Conservation (phyloP, 2,888 invertebrate genomes). For the Lacanobia oleracea region DNA sequence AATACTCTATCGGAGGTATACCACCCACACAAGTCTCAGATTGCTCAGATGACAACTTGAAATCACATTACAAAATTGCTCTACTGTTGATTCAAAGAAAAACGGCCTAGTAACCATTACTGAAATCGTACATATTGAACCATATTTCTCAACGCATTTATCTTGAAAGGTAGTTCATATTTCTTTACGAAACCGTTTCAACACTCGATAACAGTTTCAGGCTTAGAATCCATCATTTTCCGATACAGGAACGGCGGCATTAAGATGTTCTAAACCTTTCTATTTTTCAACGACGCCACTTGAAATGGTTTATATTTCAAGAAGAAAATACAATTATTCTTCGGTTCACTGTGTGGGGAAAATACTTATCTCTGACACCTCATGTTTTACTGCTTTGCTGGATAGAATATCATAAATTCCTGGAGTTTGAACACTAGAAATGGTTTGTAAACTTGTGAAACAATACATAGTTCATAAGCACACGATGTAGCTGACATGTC, state of each 20-base stretch:
- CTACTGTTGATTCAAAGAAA: constrained; percentile 11
- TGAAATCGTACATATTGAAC: constrained; percentile 27
- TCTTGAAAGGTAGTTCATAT: constrained; percentile 54
- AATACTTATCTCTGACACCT: constrained; percentile 38
- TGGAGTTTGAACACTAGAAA: constrained; percentile 19
- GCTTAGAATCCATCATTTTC: constrained; percentile 64
- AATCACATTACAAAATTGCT: constrained; percentile 1
- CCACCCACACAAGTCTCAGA: constrained; percentile 5
- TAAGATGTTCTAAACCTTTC: constrained; percentile 64
- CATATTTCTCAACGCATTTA: constrained; percentile 41
- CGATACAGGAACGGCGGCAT: constrained; percentile 62
- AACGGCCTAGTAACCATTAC: constrained; percentile 8
- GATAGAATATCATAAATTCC: constrained; percentile 31
- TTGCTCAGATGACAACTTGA: constrained; percentile 1
- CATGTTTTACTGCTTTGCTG: constrained; percentile 24
- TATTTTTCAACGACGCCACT: constrained; percentile 55
- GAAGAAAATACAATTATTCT: constrained; percentile 59
- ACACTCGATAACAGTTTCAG: constrained; percentile 64
- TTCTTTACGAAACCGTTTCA: constrained; percentile 64
- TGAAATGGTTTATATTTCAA: constrained; percentile 65
- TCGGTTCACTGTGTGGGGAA: constrained; percentile 28
- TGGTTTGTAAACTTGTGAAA: constrained; percentile 23
- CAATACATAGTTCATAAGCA: constrained; percentile 30
- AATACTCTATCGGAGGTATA: background rate
- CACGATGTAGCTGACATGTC: constrained; percentile 6